A percentile compares a stretch with the other conserved stretches of the same genome.
phyloP scores from a whole-genome alignment of 2,797 vertebrate genomes.

The Crocidura indochinensis region DNA sequence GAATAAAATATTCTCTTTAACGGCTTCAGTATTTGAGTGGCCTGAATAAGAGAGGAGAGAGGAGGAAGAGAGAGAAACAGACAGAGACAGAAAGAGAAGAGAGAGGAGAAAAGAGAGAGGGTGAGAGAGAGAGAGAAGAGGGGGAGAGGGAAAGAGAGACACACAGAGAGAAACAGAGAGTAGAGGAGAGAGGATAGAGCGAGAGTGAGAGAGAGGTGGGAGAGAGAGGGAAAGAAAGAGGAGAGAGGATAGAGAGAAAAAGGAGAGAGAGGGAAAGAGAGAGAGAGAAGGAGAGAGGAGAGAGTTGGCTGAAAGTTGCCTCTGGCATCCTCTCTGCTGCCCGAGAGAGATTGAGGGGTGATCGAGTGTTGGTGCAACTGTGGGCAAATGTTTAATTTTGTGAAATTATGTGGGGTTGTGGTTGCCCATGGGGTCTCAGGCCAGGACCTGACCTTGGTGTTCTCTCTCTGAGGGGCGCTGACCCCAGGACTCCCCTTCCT shows the following conservation, averaged over 20 bases:
- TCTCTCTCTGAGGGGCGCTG: not conserved
- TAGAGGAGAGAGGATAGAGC: no score
- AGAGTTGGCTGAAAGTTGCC: slow-evolving; percentile 64
- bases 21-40: slow-evolving; percentile 65
- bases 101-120: no score
- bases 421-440: not conserved
- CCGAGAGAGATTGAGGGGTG: slow-evolving; percentile 82
- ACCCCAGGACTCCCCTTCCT: not conserved
- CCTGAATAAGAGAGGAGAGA: slow-evolving; percentile 72
- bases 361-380: slow-evolving; percentile 82
- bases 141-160: slow-evolving; percentile 33
- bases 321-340: slow-evolving; percentile 82
- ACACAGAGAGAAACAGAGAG: slow-evolving; percentile 32
- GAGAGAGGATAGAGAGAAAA: no score
- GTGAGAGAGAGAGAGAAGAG: no score
- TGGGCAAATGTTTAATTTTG: slow-evolving; percentile 86
- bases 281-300: not conserved
- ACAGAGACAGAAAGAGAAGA: no score
- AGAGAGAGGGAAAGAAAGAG: no score
- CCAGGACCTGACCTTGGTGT: not conserved
- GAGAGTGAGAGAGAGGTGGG: no score
- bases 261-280: no score
- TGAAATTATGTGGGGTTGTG: slow-evolving; percentile 52
- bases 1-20: slow-evolving; percentile 86
- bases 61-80: not conserved